phyloP scores from a whole-genome alignment of 2,888 invertebrate genomes.

The Coecobrya sp. region DNA sequence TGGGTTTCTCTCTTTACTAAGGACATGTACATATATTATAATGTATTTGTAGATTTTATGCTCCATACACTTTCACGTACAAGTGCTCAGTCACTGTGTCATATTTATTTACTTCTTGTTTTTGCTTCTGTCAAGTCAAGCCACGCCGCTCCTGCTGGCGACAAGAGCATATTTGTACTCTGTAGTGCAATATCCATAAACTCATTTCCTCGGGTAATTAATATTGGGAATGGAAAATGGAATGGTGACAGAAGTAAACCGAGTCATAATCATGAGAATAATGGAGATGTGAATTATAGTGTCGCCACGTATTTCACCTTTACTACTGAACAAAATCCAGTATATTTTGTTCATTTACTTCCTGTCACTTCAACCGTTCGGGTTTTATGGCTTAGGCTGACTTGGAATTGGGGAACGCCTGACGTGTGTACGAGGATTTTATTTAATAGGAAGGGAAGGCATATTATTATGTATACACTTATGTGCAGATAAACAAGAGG shows the following conservation, averaged over 20 bases:
- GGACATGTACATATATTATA: neutral
- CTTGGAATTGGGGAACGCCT: neutral
- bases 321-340: neutral
- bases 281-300: slow-evolving; percentile 38
- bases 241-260: slow-evolving; percentile 74
- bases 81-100: slow-evolving; percentile 19
- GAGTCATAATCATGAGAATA: slow-evolving; percentile 31
- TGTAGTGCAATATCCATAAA: slow-evolving; percentile 68
- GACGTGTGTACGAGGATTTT: slow-evolving; percentile 1
- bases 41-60: slow-evolving; percentile 38
- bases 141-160: slow-evolving; percentile 14
- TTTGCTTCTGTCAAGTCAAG: neutral
- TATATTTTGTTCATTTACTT: slow-evolving; percentile 65
- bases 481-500: neutral
- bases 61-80: slow-evolving; percentile 27
- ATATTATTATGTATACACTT: neutral
- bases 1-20: neutral
- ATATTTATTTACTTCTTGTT: slow-evolving; percentile 33
- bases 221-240: slow-evolving; percentile 71
- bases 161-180: slow-evolving; percentile 12
- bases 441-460: neutral
- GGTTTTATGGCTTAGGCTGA: slow-evolving; percentile 42
- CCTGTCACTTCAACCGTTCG: slow-evolving; percentile 37
- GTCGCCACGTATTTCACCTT: slow-evolving; percentile 2
- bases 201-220: slow-evolving; percentile 79